Percentiles rank a stretch among this genome's conserved stretches.
Evolutionary conservation across 2,113 vertebrate species (phyloP).

Genomic region (Stomatorhinus ivindoensis): DNA sequence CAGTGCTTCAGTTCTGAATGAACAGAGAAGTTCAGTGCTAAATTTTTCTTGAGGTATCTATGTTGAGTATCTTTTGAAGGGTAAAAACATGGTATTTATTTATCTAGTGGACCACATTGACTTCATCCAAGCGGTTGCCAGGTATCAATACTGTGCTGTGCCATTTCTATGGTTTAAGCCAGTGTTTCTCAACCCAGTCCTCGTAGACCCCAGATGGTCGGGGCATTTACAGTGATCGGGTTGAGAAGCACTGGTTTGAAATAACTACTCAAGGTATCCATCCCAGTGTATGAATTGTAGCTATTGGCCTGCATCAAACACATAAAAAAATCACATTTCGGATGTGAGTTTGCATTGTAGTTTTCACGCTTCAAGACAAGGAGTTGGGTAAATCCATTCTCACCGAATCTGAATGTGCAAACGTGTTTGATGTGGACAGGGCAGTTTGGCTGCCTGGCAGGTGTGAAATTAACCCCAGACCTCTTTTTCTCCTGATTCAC

Average conservation of each 20-base stretch:
- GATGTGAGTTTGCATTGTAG: not conserved
- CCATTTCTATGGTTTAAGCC: not conserved
- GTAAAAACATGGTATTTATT: not conserved
- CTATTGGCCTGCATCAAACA: not conserved
- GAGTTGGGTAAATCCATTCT: not conserved
- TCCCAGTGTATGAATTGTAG: not conserved
- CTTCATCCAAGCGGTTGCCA: not conserved
- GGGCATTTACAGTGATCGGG: not conserved
- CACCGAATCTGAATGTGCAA: not conserved
- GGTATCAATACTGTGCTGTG: not conserved
- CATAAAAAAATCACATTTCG: not conserved
- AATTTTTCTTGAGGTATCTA: not conserved
- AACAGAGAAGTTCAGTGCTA: not conserved
- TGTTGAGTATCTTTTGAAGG: not conserved
- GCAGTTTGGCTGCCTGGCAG: not conserved
- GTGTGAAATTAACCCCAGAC: not conserved
- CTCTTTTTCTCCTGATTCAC: constrained; percentile 17
- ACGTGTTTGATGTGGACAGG: not conserved
- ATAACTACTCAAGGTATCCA: not conserved
- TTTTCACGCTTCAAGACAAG: not conserved
- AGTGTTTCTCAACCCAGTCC: not conserved
- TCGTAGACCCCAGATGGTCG: not conserved
- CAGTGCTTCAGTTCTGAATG: not conserved
- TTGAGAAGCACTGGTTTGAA: not conserved
- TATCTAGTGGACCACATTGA: not conserved